phyloP scores from a whole-genome alignment of 1,140 invertebrate species.

The Halyomorpha halys region DNA sequence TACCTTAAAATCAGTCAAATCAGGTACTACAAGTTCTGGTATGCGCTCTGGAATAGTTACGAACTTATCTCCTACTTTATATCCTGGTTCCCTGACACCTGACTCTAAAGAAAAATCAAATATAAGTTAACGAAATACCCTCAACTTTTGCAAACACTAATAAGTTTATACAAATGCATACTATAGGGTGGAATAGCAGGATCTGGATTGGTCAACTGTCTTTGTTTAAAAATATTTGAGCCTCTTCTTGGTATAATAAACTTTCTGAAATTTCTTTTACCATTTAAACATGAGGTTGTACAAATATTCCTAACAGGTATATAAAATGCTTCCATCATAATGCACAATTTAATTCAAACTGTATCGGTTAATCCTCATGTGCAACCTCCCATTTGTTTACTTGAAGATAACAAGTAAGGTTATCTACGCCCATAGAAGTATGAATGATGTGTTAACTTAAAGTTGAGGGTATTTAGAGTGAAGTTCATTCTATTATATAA shows the following conservation, averaged over 20 bases:
- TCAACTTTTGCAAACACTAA: not conserved
- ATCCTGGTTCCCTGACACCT: constrained; percentile 53
- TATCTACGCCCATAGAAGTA: too few relatives aligned
- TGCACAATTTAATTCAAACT: too few relatives aligned
- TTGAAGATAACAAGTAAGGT: too few relatives aligned
- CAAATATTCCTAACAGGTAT: too few relatives aligned
- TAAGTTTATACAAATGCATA: constrained; percentile 33
- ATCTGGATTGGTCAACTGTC: constrained; percentile 44
- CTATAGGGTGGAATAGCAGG: constrained; percentile 50
- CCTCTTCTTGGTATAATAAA: constrained; percentile 63
- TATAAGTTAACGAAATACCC: constrained; percentile 15
- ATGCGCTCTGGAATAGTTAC: constrained; percentile 74
- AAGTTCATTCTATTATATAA: too few relatives aligned
- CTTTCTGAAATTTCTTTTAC: constrained; percentile 70
- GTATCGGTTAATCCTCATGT: too few relatives aligned
- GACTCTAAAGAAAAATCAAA: constrained; percentile 39
- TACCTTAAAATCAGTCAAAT: constrained; percentile 62
- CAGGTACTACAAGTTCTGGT: constrained; percentile 84
- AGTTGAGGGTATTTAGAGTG: too few relatives aligned
- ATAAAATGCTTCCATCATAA: too few relatives aligned
- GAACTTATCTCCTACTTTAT: constrained; percentile 44
- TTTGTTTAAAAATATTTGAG: constrained; percentile 50
- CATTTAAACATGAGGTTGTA: constrained; percentile 31
- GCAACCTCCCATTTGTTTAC: too few relatives aligned
- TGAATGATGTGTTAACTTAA: too few relatives aligned